A percentile compares a stretch with the other conserved stretches of the same genome.
Conservation (phyloP, 1,140 invertebrate species). For the Zeugodacus cucurbitae region DNA sequence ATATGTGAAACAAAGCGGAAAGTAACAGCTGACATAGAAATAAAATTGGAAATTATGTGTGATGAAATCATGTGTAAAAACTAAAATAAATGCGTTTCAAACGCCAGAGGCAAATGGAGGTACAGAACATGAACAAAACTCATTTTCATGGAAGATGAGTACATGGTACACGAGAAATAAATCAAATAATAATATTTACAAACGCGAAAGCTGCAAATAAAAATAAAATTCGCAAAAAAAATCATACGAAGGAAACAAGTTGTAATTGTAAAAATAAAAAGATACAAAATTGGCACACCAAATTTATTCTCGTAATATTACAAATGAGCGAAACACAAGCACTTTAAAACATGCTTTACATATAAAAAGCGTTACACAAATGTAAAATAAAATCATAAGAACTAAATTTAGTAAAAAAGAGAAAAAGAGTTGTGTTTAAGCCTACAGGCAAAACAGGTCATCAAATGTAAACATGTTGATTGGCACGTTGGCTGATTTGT, state of each 20-base stretch:
- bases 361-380: not conserved
- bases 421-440: not conserved
- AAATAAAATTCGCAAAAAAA: not conserved
- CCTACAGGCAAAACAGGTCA: slow-evolving; percentile 1
- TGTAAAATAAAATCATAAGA: not conserved
- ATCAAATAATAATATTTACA: not conserved
- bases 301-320: not conserved
- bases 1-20: not conserved
- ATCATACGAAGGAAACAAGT: not conserved
- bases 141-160: not conserved
- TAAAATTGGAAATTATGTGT: not conserved
- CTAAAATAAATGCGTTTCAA: not conserved
- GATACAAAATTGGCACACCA: not conserved
- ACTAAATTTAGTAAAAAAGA: not conserved
- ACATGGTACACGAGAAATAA: no score
- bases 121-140: not conserved
- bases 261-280: not conserved
- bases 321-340: not conserved
- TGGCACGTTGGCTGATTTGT: not conserved
- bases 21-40: not conserved
- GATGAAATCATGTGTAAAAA: not conserved
- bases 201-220: not conserved
- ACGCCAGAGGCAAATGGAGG: not conserved
- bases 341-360: not conserved
- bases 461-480: slow-evolving; percentile 25